Conservation (phyloP, 2,797 vertebrate genomes). For the Parauchenoglanis punctatus region DNA sequence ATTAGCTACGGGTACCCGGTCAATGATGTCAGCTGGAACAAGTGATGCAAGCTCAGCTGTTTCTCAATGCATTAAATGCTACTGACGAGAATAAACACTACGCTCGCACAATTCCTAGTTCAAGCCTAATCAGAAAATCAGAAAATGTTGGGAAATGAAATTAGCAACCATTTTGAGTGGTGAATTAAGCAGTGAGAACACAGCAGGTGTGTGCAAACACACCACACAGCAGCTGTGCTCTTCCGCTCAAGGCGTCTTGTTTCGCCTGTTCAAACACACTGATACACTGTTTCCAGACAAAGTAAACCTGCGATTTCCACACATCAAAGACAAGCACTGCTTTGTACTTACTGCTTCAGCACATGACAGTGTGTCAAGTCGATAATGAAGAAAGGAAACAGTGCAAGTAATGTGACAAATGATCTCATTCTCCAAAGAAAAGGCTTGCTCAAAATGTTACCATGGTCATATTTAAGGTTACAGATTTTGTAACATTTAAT, state of each 20-base stretch:
- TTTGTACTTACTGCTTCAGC: neutral
- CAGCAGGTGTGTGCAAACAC: conserved; percentile 36
- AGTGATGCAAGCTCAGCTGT: neutral
- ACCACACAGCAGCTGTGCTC: conserved; percentile 25
- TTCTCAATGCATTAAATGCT: neutral
- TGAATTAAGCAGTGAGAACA: conserved; percentile 31
- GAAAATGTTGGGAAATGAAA: neutral
- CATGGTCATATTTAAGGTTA: neutral
- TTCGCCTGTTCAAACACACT: conserved; percentile 35
- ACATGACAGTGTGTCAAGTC: neutral
- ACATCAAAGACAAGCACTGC: neutral
- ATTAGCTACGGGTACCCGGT: neutral
- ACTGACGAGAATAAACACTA: neutral
- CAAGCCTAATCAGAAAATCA: neutral
- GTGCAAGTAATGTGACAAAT: neutral
- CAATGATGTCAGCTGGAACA: neutral
- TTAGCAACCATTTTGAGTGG: neutral
- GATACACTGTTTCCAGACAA: conserved; percentile 15
- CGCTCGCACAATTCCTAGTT: neutral
- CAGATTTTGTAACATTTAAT: neutral
- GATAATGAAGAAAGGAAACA: neutral
- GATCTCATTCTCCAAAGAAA: neutral
- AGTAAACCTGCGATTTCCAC: conserved; percentile 18
- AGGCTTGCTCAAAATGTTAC: neutral
- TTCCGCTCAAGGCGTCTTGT: neutral